Conservation (phyloP, 2,797 vertebrate species). For the Netta rufina region DNA sequence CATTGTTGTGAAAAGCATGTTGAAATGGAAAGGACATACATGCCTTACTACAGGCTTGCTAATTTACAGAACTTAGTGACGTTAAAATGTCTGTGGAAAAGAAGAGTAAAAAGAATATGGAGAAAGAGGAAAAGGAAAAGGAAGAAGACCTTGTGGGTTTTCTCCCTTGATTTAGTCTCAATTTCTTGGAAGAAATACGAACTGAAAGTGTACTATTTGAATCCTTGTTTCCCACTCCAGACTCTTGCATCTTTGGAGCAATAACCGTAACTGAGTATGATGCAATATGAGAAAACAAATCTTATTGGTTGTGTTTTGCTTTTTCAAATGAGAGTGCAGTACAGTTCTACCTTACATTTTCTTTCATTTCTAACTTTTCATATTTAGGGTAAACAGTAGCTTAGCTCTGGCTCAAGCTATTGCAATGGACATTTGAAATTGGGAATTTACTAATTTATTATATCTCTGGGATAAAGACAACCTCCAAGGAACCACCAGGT, state of each 20-base stretch:
- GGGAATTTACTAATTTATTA: background rate
- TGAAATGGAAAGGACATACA: accelerated
- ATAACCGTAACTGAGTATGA: background rate
- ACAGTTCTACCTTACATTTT: background rate
- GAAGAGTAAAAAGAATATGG: background rate
- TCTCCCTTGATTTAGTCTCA: background rate
- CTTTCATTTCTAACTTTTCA: background rate
- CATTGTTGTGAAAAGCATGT: accelerated
- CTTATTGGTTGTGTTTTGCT: background rate
- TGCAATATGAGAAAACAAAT: background rate
- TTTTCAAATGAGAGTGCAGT: background rate
- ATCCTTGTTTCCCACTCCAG: background rate
- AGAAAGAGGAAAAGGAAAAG: too few species aligned
- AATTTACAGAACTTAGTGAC: background rate
- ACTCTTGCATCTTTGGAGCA: background rate
- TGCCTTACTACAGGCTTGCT: accelerated
- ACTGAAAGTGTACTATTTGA: background rate
- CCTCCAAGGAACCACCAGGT: background rate
- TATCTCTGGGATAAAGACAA: background rate
- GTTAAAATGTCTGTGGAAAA: background rate
- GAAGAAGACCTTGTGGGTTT: background rate
- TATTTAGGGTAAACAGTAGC: background rate
- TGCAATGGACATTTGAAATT: background rate
- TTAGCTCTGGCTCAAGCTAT: background rate
- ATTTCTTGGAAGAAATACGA: background rate